Conservation (phyloP, 2,113 vertebrate species). For the Mungos mungo region DNA sequence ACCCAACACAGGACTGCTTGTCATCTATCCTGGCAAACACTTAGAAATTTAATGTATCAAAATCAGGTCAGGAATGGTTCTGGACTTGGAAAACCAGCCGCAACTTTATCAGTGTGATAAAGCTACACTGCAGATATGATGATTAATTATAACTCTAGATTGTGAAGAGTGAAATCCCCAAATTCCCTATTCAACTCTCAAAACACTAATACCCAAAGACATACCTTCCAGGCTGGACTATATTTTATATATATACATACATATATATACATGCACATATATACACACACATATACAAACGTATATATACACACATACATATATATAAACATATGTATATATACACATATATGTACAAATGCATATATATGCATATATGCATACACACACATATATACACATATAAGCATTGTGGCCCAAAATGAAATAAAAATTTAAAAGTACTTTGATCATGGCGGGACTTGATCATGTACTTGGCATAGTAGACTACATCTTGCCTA, state of each 20-base stretch:
- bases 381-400: too few relatives aligned
- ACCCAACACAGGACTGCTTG: not conserved
- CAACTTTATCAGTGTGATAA: not conserved
- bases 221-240: not conserved
- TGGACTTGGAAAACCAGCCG: not conserved
- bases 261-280: too few relatives aligned
- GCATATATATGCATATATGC: too few relatives aligned
- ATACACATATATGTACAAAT: too few relatives aligned
- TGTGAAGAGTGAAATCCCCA: not conserved
- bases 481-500: not conserved
- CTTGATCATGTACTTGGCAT: not conserved
- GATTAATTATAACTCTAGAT: not conserved
- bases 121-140: not conserved
- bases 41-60: not conserved
- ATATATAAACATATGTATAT: too few relatives aligned
- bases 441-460: not conserved
- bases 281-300: too few relatives aligned
- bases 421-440: not conserved
- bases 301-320: too few relatives aligned
- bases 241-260: too few relatives aligned
- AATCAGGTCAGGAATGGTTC: not conserved
- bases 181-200: not conserved
- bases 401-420: not conserved
- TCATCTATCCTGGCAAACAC: not conserved
- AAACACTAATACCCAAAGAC: not conserved